phyloP scores from a whole-genome alignment of 2,888 invertebrate genomes.

The Melanotus villosus region DNA sequence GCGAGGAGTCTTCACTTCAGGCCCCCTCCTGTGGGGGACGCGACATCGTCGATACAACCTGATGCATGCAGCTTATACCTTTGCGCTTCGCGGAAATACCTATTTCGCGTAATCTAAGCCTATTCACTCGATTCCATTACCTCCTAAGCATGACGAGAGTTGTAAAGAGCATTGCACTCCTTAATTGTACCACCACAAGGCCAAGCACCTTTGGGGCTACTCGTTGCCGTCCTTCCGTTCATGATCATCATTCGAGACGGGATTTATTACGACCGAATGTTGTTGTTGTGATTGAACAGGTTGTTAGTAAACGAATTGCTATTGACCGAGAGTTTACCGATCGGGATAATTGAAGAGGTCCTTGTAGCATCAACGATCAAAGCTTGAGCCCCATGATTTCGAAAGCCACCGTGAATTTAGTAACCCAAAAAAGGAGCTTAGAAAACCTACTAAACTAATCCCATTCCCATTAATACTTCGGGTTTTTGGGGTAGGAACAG shows the following conservation, averaged over 20 bases:
- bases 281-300: conserved; percentile 15
- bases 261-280: conserved; percentile 21
- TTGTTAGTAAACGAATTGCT: conserved; percentile 10
- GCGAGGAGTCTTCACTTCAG: conserved; percentile 47
- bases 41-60: conserved; percentile 65
- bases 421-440: no score
- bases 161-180: conserved; percentile 51
- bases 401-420: no score
- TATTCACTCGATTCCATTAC: conserved; percentile 54
- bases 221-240: neutral
- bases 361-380: conserved; percentile 4
- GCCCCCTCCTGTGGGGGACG: conserved; percentile 47
- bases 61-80: conserved; percentile 63
- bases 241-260: conserved; percentile 7
- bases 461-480: no score
- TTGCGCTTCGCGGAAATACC: conserved; percentile 50
- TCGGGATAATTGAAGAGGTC: conserved; percentile 17
- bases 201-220: conserved; percentile 48
- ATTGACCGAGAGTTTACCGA: conserved; percentile 2
- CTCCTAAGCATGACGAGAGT: conserved; percentile 46
- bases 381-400: neutral
- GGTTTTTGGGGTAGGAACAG: no score
- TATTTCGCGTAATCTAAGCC: conserved; percentile 53
- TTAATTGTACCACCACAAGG: conserved; percentile 46
- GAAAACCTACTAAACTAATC: no score